These are phyloP conservation scores for Drosophila sturtevanti DNA, from an alignment of 1,140 invertebrate genomes.

Conservation along the genomic window DNA sequence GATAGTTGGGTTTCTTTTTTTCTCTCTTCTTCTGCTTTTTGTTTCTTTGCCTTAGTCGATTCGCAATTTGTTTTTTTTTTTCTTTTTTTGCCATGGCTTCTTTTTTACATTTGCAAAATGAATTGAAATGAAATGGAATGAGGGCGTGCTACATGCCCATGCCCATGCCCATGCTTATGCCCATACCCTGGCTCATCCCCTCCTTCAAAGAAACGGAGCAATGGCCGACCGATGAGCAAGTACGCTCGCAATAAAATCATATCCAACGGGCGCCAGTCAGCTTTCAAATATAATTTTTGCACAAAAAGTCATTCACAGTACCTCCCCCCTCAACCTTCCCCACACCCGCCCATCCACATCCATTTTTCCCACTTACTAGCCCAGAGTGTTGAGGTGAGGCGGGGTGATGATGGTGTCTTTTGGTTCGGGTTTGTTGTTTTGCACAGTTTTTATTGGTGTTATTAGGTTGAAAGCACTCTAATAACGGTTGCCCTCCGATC, in stretches of 20 bases:
- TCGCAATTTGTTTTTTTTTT: constrained; percentile 33
- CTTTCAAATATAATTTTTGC: constrained; percentile 68
- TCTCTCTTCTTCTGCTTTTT: no score
- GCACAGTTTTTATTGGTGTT: constrained; percentile 74
- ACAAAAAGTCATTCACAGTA: constrained; percentile 64
- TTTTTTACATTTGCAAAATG: constrained; percentile 81
- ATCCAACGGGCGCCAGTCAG: constrained; percentile 74
- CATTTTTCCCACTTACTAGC: background rate
- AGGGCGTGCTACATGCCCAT: constrained; percentile 39
- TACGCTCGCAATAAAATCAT: constrained; percentile 77
- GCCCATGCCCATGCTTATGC: constrained; percentile 1
- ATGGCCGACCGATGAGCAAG: constrained; percentile 55
- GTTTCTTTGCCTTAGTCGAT: background rate
- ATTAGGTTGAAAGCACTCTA: constrained; percentile 79
- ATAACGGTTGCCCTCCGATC: constrained; percentile 56
- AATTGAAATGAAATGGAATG: constrained; percentile 75
- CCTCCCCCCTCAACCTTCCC: constrained; percentile 35
- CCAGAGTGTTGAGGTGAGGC: background rate
- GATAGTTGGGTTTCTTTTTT: constrained; percentile 16
- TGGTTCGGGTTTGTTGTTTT: constrained; percentile 51
- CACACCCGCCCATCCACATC: no score
- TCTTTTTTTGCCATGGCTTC: constrained; percentile 32
- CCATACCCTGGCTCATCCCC: no score
- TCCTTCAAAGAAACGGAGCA: constrained; percentile 22
- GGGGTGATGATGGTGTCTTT: constrained; percentile 18